Evolutionary conservation across 2,888 invertebrate species (phyloP).

Genomic region (Hylaea fasciaria): DNA sequence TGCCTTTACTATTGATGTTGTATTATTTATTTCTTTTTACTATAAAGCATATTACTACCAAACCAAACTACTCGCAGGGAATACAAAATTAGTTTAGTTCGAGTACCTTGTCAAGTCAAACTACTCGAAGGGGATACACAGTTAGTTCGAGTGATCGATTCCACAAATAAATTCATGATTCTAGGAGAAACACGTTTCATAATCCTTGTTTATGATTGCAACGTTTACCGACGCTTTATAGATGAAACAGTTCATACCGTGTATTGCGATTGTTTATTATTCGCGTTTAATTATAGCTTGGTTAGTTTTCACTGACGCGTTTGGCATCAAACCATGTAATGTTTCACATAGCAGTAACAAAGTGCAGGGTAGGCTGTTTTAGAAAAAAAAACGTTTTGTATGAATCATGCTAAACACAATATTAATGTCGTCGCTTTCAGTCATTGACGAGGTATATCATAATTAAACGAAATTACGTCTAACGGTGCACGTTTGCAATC

Average conservation of each 20-base stretch:
- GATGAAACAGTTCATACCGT: slow-evolving; percentile 20
- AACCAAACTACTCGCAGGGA: no score
- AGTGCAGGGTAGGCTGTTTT: slow-evolving; percentile 2
- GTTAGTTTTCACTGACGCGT: slow-evolving; percentile 24
- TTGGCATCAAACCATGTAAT: slow-evolving; percentile 10
- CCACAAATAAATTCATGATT: not conserved
- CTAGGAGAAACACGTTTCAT: slow-evolving; percentile 10
- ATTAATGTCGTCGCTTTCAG: not conserved
- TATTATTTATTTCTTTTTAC: slow-evolving; percentile 15
- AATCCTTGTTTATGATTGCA: slow-evolving; percentile 19
- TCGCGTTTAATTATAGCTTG: slow-evolving; percentile 21
- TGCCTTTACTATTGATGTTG: slow-evolving; percentile 30
- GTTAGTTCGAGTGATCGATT: not conserved
- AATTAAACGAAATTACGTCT: not conserved
- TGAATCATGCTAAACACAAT: not conserved
- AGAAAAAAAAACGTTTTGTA: slow-evolving; percentile 1
- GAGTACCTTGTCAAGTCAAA: not conserved
- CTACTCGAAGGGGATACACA: slow-evolving; percentile 1
- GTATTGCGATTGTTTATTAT: slow-evolving; percentile 29
- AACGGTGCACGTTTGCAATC: no score
- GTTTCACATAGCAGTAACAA: not conserved
- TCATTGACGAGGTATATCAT: not conserved
- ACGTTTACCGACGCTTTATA: slow-evolving; percentile 13
- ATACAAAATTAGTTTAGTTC: no score
- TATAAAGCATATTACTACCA: not conserved